A percentile compares a stretch with the other conserved stretches of the same genome.
Conservation (phyloP, 1,140 invertebrate species). For the Heliothis virescens region DNA sequence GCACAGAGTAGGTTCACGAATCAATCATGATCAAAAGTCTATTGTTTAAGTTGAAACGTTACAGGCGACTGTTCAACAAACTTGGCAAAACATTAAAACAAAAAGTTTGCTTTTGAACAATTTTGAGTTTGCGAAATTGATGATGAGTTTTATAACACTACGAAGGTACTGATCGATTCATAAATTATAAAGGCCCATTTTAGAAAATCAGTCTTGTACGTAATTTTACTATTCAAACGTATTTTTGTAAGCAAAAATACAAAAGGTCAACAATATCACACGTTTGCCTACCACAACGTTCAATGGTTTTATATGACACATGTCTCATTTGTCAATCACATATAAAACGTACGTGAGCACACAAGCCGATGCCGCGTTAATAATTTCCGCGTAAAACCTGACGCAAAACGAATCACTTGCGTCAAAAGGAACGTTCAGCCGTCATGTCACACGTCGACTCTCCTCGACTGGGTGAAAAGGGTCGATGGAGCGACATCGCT, state of each 20-base stretch:
- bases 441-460: constrained; percentile 33
- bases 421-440: constrained; percentile 28
- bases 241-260: no score
- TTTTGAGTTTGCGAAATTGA: no score
- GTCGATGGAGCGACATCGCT: constrained; percentile 57
- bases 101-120: constrained; percentile 20
- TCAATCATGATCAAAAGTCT: constrained; percentile 39
- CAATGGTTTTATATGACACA: not conserved
- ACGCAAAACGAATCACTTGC: constrained; percentile 17
- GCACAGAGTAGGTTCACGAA: not conserved
- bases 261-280: no score
- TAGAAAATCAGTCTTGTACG: no score
- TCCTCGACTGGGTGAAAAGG: constrained; percentile 55
- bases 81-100: not conserved
- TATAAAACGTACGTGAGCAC: not conserved
- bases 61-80: constrained; percentile 2
- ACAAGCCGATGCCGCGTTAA: not conserved
- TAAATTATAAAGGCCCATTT: no score
- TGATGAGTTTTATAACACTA: no score
- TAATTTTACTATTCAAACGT: no score
- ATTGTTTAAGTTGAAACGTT: not conserved
- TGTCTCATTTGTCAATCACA: not conserved
- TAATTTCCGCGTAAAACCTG: constrained; percentile 19
- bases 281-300: not conserved
- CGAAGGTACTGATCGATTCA: no score